These are phyloP conservation scores for Cephus nigrinus DNA, from an alignment of 2,888 invertebrate genomes.

Conservation along the genomic window DNA sequence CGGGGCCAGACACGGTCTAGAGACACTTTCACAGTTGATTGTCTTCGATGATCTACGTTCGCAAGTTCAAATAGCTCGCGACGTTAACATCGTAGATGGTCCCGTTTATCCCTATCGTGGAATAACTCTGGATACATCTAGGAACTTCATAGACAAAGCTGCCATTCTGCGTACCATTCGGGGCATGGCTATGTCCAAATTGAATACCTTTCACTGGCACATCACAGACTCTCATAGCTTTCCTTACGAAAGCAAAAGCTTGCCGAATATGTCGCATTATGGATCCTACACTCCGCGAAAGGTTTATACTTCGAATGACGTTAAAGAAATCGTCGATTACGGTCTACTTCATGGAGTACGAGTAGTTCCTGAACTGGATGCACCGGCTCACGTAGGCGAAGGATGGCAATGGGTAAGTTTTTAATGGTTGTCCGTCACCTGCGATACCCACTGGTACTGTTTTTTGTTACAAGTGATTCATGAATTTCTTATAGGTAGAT, in stretches of 20 bases:
- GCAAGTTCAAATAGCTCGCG: conserved; percentile 72
- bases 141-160: conserved; percentile 84
- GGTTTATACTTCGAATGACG: conserved; percentile 68
- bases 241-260: conserved; percentile 83
- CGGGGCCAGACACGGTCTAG: conserved; percentile 76
- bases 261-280: conserved; percentile 77
- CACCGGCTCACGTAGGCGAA: conserved; percentile 90
- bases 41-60: conserved; percentile 75
- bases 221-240: conserved; percentile 95
- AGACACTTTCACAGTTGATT: conserved; percentile 76
- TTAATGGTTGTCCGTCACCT: conserved; percentile 31
- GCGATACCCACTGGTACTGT: not conserved
- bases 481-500: conserved; percentile 30
- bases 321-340: conserved; percentile 73
- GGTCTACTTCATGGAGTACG: conserved; percentile 82
- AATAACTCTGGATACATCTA: conserved; percentile 87
- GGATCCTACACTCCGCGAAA: conserved; percentile 85
- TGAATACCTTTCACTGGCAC: conserved; percentile 96
- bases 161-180: conserved; percentile 83
- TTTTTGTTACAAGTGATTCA: not conserved
- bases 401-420: conserved; percentile 76
- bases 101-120: conserved; percentile 92
- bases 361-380: conserved; percentile 92
- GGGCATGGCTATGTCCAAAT: conserved; percentile 89
- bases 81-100: conserved; percentile 76